phyloP scores from a whole-genome alignment of 2,888 invertebrate species.

The Rotaria macrura region DNA sequence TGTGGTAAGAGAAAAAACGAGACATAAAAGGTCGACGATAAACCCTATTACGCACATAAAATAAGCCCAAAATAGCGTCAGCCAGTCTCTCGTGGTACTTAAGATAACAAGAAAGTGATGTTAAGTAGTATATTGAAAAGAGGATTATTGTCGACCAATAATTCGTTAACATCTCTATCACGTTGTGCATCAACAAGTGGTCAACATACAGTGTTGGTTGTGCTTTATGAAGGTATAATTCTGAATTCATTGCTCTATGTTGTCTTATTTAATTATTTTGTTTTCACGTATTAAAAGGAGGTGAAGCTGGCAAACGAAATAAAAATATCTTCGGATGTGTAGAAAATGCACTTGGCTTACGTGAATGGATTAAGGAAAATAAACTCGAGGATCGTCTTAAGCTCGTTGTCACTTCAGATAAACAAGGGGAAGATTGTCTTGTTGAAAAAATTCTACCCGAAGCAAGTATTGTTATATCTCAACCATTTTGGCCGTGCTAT shows the following conservation, averaged over 20 bases:
- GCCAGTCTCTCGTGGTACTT: background rate
- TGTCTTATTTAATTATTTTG: background rate
- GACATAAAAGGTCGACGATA: background rate
- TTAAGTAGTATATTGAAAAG: background rate
- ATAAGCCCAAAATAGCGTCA: background rate
- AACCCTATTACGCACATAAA: background rate
- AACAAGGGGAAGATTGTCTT: background rate
- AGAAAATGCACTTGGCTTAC: conserved; percentile 1
- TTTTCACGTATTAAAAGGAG: no score
- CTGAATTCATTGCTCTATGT: background rate
- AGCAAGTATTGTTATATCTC: background rate
- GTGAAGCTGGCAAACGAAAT: background rate
- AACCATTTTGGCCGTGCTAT: conserved; percentile 16
- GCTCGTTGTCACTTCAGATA: background rate
- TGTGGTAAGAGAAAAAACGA: no score
- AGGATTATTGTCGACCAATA: background rate
- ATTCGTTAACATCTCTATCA: background rate
- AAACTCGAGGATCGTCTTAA: background rate
- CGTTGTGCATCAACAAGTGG: background rate
- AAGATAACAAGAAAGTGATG: background rate
- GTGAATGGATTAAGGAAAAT: conserved; percentile 4
- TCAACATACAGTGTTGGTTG: background rate
- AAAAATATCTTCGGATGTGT: background rate
- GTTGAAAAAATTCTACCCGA: background rate
- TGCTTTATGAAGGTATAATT: background rate